Base-by-base conservation (phyloP, 2,888 invertebrate species). In the Trypoxylon attenuatum region DNA sequence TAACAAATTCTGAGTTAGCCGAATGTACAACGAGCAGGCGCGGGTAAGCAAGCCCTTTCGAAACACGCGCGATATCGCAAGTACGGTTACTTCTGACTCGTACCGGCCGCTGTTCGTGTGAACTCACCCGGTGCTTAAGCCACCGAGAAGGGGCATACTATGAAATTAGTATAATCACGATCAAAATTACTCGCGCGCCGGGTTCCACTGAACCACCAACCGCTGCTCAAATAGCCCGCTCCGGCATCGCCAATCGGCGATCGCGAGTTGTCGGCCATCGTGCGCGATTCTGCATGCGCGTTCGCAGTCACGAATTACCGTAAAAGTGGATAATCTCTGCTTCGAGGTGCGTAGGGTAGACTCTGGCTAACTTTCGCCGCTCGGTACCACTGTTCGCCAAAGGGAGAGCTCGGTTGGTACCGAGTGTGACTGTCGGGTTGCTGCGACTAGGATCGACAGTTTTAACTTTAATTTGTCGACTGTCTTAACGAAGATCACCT, bases 161-260 rank as follows among this genome's bases (percentile, higher is more conserved):
- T 77, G 78, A 82, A 83, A 82, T 82, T 81, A 83, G 81, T 79
- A 78, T 82, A 82, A 83, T 82, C 81, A 76, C 82, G 81, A 83
- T 83, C 79, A 79, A 83, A 83, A 83, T 83, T 83, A 80, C 82
- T 78, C 76, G 81, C n/a, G n/a, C 75, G 71, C 73, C 70, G 65
- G 72, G 63, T 73, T 63, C 63, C 71, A 68, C 72, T 71, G 79
- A 79, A 81, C 81, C 81, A 81, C 82, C 81, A 82, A 81, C 81
- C 81, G 80, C 76, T 62, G 77, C 69, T 82, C 81, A 82, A 81
- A 81, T 81, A 82, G 73, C 82, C 73, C 78, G 82, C 78, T 67
- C 64, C 64, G 72, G 57, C 70, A 69, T 77, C 77, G 55, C 82
- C 81, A 81, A 81, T 81, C 77, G 67, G 75, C 59, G 67, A 67